Conservation (phyloP, 2,888 invertebrate genomes). For the Cosmia pyralina region DNA sequence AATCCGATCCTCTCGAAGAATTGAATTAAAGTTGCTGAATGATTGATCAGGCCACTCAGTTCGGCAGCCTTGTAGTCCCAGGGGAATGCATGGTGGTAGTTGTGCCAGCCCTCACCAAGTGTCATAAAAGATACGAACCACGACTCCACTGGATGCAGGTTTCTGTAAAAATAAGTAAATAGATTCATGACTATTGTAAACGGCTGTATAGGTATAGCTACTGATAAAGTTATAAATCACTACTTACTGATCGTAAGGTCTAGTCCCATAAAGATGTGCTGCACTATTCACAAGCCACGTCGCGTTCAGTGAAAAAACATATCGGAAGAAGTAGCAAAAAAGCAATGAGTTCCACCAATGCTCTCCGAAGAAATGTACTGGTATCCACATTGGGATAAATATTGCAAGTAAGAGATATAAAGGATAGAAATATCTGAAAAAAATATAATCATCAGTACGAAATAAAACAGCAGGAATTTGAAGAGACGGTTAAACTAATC, state of each 20-base stretch:
- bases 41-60: slow-evolving; percentile 87
- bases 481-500: neutral
- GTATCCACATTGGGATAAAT: slow-evolving; percentile 91
- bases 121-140: slow-evolving; percentile 91
- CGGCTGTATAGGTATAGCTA: neutral
- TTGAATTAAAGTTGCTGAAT: slow-evolving; percentile 91
- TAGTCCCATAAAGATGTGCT: slow-evolving; percentile 94
- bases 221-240: neutral
- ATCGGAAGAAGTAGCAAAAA: slow-evolving; percentile 91
- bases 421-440: slow-evolving; percentile 92
- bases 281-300: slow-evolving; percentile 96
- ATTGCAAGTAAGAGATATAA: slow-evolving; percentile 91
- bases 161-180: slow-evolving; percentile 82
- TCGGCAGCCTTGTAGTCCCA: slow-evolving; percentile 98
- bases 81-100: slow-evolving; percentile 97
- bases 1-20: slow-evolving; percentile 90
- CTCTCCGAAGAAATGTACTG: slow-evolving; percentile 93
- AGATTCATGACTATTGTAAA: neutral
- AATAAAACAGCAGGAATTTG: neutral
- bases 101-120: slow-evolving; percentile 97
- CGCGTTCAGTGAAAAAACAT: slow-evolving; percentile 91
- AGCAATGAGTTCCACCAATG: slow-evolving; percentile 90
- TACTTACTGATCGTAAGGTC: slow-evolving; percentile 93
- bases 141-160: slow-evolving; percentile 95
- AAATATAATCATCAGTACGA: neutral